These are phyloP conservation scores for Kradibia gibbosae DNA, from an alignment of 1,140 invertebrate genomes.

Conservation along the genomic window DNA sequence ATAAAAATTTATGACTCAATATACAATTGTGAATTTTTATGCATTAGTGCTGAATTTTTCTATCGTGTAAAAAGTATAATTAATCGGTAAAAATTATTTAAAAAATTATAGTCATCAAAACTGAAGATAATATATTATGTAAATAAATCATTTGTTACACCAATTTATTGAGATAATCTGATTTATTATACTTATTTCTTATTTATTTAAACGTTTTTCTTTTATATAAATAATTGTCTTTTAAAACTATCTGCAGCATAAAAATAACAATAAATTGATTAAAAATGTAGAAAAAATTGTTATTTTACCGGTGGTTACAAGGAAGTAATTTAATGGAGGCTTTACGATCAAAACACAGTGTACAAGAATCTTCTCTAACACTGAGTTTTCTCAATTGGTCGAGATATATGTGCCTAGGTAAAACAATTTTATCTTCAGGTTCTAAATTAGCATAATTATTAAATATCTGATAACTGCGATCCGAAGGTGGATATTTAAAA, in stretches of 20 bases:
- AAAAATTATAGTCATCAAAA: too few species aligned
- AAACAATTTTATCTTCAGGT: conserved; percentile 79
- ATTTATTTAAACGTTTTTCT: too few species aligned
- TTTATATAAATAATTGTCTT: not conserved
- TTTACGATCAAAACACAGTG: conserved; percentile 87
- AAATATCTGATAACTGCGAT: conserved; percentile 80
- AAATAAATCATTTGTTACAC: too few species aligned
- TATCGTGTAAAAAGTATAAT: too few species aligned
- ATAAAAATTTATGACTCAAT: too few species aligned
- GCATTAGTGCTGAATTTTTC: too few species aligned
- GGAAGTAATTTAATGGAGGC: conserved; percentile 84
- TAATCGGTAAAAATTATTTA: too few species aligned
- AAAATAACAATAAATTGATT: not conserved
- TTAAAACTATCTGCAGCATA: not conserved
- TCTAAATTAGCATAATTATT: conserved; percentile 83
- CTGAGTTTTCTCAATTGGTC: conserved; percentile 82
- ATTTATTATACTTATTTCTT: too few species aligned
- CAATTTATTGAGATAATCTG: too few species aligned
- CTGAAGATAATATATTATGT: too few species aligned
- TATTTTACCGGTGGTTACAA: conserved; percentile 84
- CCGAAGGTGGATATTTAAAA: conserved; percentile 85
- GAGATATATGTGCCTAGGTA: conserved; percentile 83
- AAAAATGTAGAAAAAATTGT: conserved; percentile 65
- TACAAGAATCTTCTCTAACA: conserved; percentile 89
- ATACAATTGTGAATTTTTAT: too few species aligned